Evolutionary conservation across 1,140 invertebrate species (phyloP), one percentile per base, ranked within the genome.

Genomic region (Penaeus vannamei): DNA sequence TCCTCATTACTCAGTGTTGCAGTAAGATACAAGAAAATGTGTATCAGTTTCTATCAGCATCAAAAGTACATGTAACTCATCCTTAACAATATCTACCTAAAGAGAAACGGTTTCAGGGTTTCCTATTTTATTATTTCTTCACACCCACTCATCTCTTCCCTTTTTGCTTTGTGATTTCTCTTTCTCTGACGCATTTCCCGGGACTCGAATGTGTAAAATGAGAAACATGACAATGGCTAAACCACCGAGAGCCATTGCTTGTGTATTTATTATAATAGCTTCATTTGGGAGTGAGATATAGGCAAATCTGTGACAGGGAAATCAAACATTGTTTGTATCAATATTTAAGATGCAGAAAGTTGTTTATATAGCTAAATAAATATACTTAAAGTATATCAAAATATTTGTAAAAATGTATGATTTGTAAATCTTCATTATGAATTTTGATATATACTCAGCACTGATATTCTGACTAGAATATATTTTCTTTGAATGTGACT

Each of bases 171-270:
- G 42, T 59, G 46, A 46, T 42, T n/a, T 59, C 32, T 94, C 92
- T 84, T 93, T 93, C 83, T 94, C 93, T 53, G 93, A 92, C 66
- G 93, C 92, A 91, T 93, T 93, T 91, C 92, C 92, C 91, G 94
- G 94, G 93, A 82, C 93, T 92, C 91, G 93, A 93, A 90, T 93
- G 86, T 93, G 92, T 61, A 94, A 92, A 84, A 94, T 93, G 91
- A 94, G 94, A 19, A 93, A 93, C 66, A 94, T 92, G 26, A 94
- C 90, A 91, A 94, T 93, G 62, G 92, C 92, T 36, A 93, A 85
- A 60, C 92, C 92, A 46, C 93, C 92, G 42, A 94, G 91, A 61
- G 92, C 92, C 85, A 93, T 92, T 14, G 92, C 93, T 83, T 94
- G 92, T 12, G 92, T 92, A 90, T 94, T 94, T 61, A 94, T 91